phyloP scores from a whole-genome alignment of 2,888 invertebrate genomes.

The Lagria hirta region DNA sequence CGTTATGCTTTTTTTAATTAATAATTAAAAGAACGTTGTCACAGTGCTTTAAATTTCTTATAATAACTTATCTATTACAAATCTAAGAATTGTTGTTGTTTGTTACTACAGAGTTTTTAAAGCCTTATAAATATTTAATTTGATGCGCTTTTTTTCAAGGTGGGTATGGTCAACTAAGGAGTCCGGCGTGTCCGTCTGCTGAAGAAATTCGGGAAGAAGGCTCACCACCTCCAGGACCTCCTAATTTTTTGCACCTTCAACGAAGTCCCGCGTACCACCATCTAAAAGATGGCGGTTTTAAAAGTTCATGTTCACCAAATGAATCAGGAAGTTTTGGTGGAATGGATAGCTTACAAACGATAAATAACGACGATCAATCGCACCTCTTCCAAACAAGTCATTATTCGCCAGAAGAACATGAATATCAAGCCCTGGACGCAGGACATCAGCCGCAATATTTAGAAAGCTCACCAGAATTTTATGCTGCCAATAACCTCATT shows the following conservation, averaged over 20 bases:
- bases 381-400: conserved; percentile 47
- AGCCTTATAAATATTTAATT: background rate
- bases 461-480: conserved; percentile 75
- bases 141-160: conserved; percentile 50
- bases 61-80: too few species aligned
- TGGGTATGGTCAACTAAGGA: conserved; percentile 59
- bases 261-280: conserved; percentile 50
- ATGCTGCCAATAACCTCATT: conserved; percentile 61
- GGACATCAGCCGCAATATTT: conserved; percentile 61
- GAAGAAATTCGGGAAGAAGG: conserved; percentile 59
- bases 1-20: too few species aligned
- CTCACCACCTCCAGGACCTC: conserved; percentile 50
- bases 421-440: conserved; percentile 59
- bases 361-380: conserved; percentile 51
- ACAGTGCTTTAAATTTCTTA: too few species aligned
- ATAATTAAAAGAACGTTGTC: too few species aligned
- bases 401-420: conserved; percentile 61
- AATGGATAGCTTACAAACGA: conserved; percentile 53
- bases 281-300: conserved; percentile 52
- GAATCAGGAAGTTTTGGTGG: conserved; percentile 61
- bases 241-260: conserved; percentile 48
- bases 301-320: conserved; percentile 56
- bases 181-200: conserved; percentile 55
- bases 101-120: conserved; percentile 3
- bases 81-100: conserved; percentile 6